Evolutionary conservation across 2,888 invertebrate genomes (phyloP).

Genomic region (Phengaris arion): DNA sequence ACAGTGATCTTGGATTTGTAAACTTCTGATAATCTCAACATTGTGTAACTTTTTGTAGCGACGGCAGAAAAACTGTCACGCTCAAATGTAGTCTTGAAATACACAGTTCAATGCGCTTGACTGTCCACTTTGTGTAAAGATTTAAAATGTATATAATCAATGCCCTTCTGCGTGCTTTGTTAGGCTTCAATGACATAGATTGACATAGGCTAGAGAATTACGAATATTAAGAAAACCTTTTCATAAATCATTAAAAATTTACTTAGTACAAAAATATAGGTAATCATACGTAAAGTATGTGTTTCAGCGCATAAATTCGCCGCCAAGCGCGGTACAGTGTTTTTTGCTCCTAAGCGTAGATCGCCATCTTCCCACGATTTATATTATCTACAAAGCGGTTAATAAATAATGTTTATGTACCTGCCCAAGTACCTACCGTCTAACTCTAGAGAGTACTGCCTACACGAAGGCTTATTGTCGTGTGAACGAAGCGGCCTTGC

Average conservation of each 20-base stretch:
- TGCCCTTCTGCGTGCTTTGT: background rate
- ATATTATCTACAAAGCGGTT: background rate
- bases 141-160: too few relatives aligned
- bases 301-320: too few relatives aligned
- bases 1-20: conserved; percentile 71
- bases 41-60: conserved; percentile 18
- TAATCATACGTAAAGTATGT: too few relatives aligned
- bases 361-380: background rate
- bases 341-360: background rate
- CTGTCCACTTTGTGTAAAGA: background rate
- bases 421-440: background rate
- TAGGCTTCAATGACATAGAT: too few relatives aligned
- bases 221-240: too few relatives aligned
- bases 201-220: too few relatives aligned
- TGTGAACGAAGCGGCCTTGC: conserved; percentile 70
- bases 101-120: conserved; percentile 13
- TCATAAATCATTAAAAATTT: too few relatives aligned
- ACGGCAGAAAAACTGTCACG: conserved; percentile 29
- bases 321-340: too few relatives aligned
- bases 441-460: background rate
- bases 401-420: background rate
- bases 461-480: conserved; percentile 43
- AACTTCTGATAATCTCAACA: conserved; percentile 18
- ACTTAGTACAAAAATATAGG: too few relatives aligned
- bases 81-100: conserved; percentile 22